Base-by-base conservation (phyloP, 2,888 invertebrate species). In the Ophion slaviceki region DNA sequence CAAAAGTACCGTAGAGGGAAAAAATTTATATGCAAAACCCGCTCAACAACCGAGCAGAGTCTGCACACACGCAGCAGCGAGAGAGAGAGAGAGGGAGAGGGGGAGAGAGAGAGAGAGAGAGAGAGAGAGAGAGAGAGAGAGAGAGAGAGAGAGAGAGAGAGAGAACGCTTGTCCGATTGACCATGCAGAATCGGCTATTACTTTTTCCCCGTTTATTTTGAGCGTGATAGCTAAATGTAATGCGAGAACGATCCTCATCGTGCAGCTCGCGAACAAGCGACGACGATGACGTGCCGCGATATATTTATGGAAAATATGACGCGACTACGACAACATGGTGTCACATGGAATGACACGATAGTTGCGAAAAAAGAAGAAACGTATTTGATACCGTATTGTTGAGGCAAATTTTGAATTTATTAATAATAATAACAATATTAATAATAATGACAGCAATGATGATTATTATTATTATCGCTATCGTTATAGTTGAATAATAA, bases 1-100 rank as follows among this genome's bases (percentile, higher is more conserved):
- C 64, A 14, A 17, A 28, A 17, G 10, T 6, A 11, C 10, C 24
- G 20, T 66, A 24, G 36, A n/a, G 11, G 62, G n/a, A 5, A 74
- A 80, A 80, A 85, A 85, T 85, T 85, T 82, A 75, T 79, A 85
- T 85, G 79, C 85, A 85, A 85, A 85, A 79, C 61, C 68, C n/a
- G 40, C 24, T 36, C 40, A 72, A 72, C 72, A 66, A 59, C 66
- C 64, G 72, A 64, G n/a, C 64, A 24, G 66, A 24, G 66, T 72
- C 62, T 36, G 11, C 64, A 17, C 20, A 45, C 59, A 32, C 24
- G 32, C 77, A 14, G 75, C 47, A 5, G 47, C 2, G 67, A 17
- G 68, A 11, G 68, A 28, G 47, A 32, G 32, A 59, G 17, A 14
- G 14, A 40, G 53, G 28, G 32, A 36, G 45, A 59, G 17, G 8